Conservation (phyloP, 30 jellyfish, hydroid and myxozoan genomes). For the Aurelia coerulea region DNA sequence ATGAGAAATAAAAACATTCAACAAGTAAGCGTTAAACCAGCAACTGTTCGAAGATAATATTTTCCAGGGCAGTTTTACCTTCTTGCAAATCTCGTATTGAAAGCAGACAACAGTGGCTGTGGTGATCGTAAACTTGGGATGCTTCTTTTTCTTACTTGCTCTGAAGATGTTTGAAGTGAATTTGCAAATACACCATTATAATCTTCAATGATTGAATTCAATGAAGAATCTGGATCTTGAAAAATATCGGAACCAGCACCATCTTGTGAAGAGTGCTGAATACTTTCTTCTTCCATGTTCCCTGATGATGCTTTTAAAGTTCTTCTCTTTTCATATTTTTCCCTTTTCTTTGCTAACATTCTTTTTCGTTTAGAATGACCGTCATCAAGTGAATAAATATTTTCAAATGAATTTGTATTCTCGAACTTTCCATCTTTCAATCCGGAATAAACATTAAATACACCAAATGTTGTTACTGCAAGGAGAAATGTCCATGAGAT, state of each 20-base stretch:
- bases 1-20: no score
- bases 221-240: constrained; percentile 18
- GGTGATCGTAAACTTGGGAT: constrained; percentile 73
- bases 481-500: constrained; percentile 50
- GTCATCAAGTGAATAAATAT: constrained; percentile 7
- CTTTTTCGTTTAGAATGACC: constrained; percentile 44
- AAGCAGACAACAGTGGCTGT: constrained; percentile 60
- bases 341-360: constrained; percentile 52
- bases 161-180: neutral
- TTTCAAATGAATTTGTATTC: constrained; percentile 38
- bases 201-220: constrained; percentile 4
- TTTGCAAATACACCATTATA: constrained; percentile 41
- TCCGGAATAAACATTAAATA: neutral
- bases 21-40: no score
- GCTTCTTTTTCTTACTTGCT: neutral
- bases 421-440: constrained; percentile 25
- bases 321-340: constrained; percentile 37
- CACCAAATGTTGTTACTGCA: constrained; percentile 29
- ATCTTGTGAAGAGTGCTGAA: neutral
- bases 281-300: neutral
- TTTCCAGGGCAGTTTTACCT: constrained; percentile 16
- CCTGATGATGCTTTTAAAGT: neutral
- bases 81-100: constrained; percentile 31
- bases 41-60: neutral
- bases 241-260: neutral